Percentiles rank a stretch among this genome's conserved stretches.
Evolutionary conservation across 1,140 invertebrate species (phyloP).

Genomic region (Meloidogyne chitwoodi): DNA sequence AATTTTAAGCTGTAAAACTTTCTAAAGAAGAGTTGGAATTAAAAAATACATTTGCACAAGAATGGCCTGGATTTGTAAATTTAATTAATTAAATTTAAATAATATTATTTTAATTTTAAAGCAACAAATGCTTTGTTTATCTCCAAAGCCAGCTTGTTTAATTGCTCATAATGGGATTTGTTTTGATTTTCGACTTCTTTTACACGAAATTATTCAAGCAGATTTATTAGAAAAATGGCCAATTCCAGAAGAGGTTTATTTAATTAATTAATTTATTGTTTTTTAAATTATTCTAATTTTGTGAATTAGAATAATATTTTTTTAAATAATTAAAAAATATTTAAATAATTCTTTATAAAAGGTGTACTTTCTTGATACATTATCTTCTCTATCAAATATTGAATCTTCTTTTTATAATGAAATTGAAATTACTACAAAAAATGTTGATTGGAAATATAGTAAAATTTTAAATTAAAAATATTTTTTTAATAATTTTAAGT

Average conservation of each 20-base stretch:
- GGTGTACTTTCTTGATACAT: slow-evolving; percentile 40
- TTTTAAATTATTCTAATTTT: no score
- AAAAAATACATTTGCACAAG: slow-evolving; percentile 37
- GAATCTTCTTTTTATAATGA: slow-evolving; percentile 28
- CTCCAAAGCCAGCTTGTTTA: slow-evolving; percentile 41
- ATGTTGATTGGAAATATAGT: slow-evolving; percentile 27
- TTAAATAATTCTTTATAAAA: not conserved
- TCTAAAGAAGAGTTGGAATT: slow-evolving; percentile 18
- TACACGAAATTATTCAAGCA: slow-evolving; percentile 26
- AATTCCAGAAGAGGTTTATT: slow-evolving; percentile 21
- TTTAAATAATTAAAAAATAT: slow-evolving; percentile 7
- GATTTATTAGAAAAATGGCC: slow-evolving; percentile 18
- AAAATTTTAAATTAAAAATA: slow-evolving; percentile 2
- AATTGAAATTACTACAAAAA: slow-evolving; percentile 10
- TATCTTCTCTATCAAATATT: slow-evolving; percentile 30
- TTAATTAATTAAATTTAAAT: not conserved
- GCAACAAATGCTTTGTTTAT: slow-evolving; percentile 26
- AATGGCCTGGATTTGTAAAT: slow-evolving; percentile 40
- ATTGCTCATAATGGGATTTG: slow-evolving; percentile 44
- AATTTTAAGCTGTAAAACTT: slow-evolving; percentile 8
- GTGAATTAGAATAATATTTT: no score
- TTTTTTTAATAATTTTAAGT: not conserved
- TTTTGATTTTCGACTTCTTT: slow-evolving; percentile 43
- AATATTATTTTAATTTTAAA: not conserved
- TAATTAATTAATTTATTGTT: not conserved